Percentiles rank a stretch among this genome's conserved stretches.
Conservation (phyloP, 2,797 vertebrate species). For the Manis javanica region DNA sequence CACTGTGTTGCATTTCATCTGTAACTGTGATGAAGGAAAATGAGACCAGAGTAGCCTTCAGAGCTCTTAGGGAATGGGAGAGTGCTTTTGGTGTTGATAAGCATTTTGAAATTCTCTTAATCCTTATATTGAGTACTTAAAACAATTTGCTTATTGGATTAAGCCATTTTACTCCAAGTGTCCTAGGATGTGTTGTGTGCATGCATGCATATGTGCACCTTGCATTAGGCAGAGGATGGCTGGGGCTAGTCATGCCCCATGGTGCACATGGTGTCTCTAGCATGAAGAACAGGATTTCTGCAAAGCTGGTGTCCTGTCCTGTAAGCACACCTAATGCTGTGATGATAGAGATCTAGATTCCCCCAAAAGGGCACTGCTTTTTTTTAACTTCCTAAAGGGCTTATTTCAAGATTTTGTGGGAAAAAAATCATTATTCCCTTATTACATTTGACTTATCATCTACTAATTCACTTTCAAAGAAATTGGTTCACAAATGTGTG, state of each 20-base stretch:
- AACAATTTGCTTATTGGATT: background rate
- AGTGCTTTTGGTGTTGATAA: background rate
- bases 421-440: background rate
- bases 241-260: background rate
- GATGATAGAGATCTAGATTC: background rate
- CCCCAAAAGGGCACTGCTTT: background rate
- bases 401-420: background rate
- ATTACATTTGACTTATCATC: background rate
- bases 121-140: background rate
- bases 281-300: background rate
- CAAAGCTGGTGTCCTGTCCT: background rate
- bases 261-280: background rate
- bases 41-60: background rate
- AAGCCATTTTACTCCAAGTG: background rate
- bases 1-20: background rate
- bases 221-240: background rate
- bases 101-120: background rate
- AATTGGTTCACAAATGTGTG: background rate
- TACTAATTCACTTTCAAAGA: background rate
- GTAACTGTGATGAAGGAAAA: background rate
- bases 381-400: background rate
- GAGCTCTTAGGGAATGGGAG: background rate
- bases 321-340: background rate
- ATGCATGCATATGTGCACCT: background rate
- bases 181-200: background rate